phyloP scores from a whole-genome alignment of 2,113 vertebrate genomes.

The Melanocharis versteri region DNA sequence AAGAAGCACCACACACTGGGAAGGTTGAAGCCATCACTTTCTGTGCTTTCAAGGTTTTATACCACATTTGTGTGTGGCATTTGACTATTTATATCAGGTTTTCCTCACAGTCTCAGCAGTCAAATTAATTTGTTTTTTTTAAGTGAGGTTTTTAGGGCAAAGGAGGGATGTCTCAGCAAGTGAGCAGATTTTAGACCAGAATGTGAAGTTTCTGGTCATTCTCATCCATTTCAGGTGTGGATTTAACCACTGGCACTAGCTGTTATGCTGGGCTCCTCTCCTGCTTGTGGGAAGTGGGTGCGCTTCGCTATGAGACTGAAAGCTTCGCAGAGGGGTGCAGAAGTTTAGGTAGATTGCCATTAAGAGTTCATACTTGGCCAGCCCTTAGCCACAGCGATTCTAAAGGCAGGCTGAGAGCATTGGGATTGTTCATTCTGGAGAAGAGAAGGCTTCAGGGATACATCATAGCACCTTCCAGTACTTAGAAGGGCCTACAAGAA shows the following conservation, averaged over 20 bases:
- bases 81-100: background rate
- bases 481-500: background rate
- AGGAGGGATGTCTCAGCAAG: background rate
- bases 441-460: background rate
- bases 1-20: background rate
- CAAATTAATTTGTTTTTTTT: background rate
- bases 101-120: background rate
- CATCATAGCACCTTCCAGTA: background rate
- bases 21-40: background rate
- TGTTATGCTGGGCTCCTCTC: background rate
- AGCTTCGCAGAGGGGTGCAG: background rate
- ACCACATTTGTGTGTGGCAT: background rate
- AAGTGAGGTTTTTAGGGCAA: background rate
- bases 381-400: background rate
- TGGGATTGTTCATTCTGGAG: background rate
- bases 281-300: background rate
- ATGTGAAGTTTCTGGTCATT: background rate
- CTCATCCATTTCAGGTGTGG: background rate
- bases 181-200: background rate
- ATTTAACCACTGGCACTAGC: background rate
- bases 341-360: background rate
- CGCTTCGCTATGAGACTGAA: background rate
- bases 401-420: background rate
- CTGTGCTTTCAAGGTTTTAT: background rate
- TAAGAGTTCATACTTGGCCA: background rate